Conservation (phyloP, 2,797 vertebrate genomes). For the Ceryle rudis region DNA sequence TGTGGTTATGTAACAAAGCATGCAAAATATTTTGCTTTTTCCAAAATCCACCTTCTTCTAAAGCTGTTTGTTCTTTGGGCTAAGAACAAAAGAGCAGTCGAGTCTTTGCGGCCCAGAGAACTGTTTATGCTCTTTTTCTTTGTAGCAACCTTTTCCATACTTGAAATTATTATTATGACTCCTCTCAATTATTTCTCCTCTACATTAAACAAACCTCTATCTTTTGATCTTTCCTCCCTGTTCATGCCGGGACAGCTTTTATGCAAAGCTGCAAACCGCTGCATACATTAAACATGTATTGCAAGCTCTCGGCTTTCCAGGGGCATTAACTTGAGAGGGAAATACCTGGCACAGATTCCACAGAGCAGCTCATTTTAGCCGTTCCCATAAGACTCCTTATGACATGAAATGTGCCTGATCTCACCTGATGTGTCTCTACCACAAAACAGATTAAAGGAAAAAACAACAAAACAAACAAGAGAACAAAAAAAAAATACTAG, state of each 20-base stretch:
- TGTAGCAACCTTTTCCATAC: neutral
- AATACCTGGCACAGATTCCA: neutral
- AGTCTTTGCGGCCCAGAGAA: slow-evolving; percentile 19
- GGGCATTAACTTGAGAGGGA: neutral
- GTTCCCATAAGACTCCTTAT: neutral
- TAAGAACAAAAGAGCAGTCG: neutral
- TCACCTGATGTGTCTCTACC: neutral
- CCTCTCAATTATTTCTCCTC: slow-evolving; percentile 25
- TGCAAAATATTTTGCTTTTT: neutral
- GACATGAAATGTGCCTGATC: neutral
- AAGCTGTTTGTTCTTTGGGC: neutral
- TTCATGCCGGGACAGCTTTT: slow-evolving; percentile 21
- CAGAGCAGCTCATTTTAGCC: neutral
- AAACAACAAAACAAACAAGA: neutral
- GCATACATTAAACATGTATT: neutral
- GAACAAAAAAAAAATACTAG: neutral
- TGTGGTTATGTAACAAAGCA: neutral
- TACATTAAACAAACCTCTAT: neutral
- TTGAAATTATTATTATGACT: slow-evolving; percentile 6
- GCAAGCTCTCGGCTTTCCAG: neutral
- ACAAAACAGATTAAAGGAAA: neutral
- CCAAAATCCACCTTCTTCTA: neutral
- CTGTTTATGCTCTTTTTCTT: neutral
- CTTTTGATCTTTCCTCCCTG: slow-evolving; percentile 45
- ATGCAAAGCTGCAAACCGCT: neutral